Percentiles rank a stretch among this genome's conserved stretches.
These are phyloP conservation scores for Drosophila mulleri DNA, from an alignment of 2,888 invertebrate species.

Conservation along the genomic window DNA sequence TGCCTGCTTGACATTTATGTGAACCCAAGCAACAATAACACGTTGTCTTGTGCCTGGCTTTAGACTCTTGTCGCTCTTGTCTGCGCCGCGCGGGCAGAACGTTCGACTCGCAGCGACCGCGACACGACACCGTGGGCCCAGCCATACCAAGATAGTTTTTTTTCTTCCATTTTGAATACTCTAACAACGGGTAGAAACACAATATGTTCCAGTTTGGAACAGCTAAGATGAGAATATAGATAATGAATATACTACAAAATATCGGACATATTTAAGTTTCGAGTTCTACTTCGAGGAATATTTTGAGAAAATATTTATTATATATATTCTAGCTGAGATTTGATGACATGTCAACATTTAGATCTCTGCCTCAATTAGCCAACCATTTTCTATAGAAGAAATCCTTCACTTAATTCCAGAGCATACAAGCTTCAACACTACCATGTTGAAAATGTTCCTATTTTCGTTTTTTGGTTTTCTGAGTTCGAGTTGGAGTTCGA, in stretches of 20 bases:
- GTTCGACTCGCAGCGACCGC: slow-evolving; percentile 53
- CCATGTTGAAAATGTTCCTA: neutral
- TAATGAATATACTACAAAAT: too few relatives aligned
- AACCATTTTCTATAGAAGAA: too few relatives aligned
- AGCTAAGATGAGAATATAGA: too few relatives aligned
- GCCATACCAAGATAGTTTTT: slow-evolving; percentile 47
- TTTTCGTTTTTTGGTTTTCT: slow-evolving; percentile 54
- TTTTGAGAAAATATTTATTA: neutral
- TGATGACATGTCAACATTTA: neutral
- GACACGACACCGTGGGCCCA: slow-evolving; percentile 65
- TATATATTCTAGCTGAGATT: neutral
- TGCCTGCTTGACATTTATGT: slow-evolving; percentile 80
- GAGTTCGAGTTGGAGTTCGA: slow-evolving; percentile 67
- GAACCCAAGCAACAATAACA: slow-evolving; percentile 79
- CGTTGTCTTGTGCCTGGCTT: slow-evolving; percentile 63
- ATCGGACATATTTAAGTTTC: too few relatives aligned
- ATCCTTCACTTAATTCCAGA: neutral
- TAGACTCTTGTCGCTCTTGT: slow-evolving; percentile 24
- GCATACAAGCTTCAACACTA: neutral
- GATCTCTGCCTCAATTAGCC: neutral
- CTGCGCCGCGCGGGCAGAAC: slow-evolving; percentile 44
- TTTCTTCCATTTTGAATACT: slow-evolving; percentile 11
- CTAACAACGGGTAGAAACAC: slow-evolving; percentile 1
- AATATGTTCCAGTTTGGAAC: neutral
- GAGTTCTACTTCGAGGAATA: neutral